phyloP scores from a whole-genome alignment of 2,797 vertebrate species.

The Aldrovandia affinis region DNA sequence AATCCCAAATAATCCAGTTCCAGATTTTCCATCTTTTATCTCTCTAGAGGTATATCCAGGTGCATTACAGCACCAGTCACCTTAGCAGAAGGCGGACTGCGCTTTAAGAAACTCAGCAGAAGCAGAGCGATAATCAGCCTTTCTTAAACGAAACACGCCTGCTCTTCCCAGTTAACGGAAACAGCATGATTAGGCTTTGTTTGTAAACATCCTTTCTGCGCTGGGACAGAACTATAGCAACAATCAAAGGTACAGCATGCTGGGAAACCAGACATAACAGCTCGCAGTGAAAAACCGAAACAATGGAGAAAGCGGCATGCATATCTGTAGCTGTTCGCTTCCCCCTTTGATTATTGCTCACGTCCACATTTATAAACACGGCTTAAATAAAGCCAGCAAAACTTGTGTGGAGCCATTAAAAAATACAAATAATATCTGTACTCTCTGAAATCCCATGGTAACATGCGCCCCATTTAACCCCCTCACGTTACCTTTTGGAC shows the following conservation, averaged over 20 bases:
- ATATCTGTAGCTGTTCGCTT: constrained; percentile 43
- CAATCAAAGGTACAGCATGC: constrained; percentile 45
- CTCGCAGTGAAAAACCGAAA: constrained; percentile 50
- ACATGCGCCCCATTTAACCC: background rate
- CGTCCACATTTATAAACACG: background rate
- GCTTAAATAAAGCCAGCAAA: constrained; percentile 4
- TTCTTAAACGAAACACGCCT: constrained; percentile 2
- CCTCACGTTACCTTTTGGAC: constrained; percentile 86
- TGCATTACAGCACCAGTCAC: background rate
- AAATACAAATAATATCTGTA: background rate
- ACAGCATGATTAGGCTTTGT: constrained; percentile 19
- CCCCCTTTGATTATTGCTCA: background rate
- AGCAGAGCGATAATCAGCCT: background rate
- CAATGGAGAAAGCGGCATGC: constrained; percentile 53
- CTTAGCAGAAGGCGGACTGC: background rate
- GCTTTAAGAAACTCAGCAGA: background rate
- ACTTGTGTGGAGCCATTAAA: background rate
- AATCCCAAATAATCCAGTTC: background rate
- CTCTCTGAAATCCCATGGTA: background rate
- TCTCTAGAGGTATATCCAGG: background rate
- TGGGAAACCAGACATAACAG: constrained; percentile 32
- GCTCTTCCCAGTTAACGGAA: background rate
- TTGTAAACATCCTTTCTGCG: constrained; percentile 51
- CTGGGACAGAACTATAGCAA: constrained; percentile 49
- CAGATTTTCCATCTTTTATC: background rate